A percentile compares a stretch with the other conserved stretches of the same genome.
Conservation (phyloP, 2,888 invertebrate species). For the Melipona bicolor region DNA sequence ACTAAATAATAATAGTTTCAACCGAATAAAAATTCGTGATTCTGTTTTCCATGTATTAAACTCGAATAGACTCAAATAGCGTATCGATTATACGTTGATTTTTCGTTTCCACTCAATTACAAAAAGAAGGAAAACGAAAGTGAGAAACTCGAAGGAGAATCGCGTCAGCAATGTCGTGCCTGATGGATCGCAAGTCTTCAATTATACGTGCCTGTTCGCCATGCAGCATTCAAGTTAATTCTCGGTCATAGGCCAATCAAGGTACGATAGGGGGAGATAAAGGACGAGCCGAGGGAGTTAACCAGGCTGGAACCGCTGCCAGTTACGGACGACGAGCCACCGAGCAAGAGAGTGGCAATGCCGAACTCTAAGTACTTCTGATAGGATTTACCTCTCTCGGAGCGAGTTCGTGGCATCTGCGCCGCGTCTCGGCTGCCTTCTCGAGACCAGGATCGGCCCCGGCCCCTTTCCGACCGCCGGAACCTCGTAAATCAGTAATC, state of each 20-base stretch:
- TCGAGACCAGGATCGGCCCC: conserved; percentile 55
- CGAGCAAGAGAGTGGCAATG: conserved; percentile 72
- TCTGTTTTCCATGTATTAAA: no score
- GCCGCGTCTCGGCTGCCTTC: conserved; percentile 49
- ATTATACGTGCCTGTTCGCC: conserved; percentile 32
- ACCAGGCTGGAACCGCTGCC: conserved; percentile 70
- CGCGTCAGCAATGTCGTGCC: no score
- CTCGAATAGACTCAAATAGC: no score
- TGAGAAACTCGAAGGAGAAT: no score
- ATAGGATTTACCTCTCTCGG: conserved; percentile 78
- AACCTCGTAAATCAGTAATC: conserved; percentile 82
- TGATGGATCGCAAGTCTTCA: background rate
- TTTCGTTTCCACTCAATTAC: no score
- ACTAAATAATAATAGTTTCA: no score
- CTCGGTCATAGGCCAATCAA: conserved; percentile 66
- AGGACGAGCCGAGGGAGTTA: conserved; percentile 61
- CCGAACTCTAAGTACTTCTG: conserved; percentile 81
- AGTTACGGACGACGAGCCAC: conserved; percentile 72
- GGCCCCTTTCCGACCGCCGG: conserved; percentile 65
- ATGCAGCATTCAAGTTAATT: conserved; percentile 53
- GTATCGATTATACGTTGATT: no score
- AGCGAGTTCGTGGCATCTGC: conserved; percentile 69
- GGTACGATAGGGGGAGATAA: conserved; percentile 57
- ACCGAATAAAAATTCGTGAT: no score
- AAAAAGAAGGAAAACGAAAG: no score